Percentiles rank a stretch among this genome's conserved stretches.
Conservation (phyloP, 2,113 vertebrate species). For the Plectropomus leopardus region DNA sequence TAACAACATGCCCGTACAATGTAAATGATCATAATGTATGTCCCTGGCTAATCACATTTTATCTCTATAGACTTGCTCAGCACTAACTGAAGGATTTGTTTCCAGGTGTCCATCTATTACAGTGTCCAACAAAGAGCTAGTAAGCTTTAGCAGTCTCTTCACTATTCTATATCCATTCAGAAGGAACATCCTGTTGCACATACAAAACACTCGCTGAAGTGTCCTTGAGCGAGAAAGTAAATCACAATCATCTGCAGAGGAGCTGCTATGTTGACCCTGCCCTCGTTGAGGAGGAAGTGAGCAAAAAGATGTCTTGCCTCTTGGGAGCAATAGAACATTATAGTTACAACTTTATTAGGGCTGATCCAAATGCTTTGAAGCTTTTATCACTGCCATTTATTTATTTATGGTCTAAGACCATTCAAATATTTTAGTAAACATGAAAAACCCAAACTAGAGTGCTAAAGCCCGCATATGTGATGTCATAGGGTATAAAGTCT, state of each 20-base stretch:
- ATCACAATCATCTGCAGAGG: not conserved
- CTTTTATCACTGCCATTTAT: too few relatives aligned
- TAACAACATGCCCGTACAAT: conserved; percentile 68
- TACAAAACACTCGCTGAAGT: conserved; percentile 1
- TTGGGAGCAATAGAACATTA: not conserved
- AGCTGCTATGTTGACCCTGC: not conserved
- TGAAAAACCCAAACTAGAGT: too few relatives aligned
- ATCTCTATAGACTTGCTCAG: conserved; percentile 32
- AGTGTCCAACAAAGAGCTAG: conserved; percentile 34
- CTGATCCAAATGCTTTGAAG: too few relatives aligned
- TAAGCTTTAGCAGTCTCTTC: conserved; percentile 33
- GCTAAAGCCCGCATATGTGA: too few relatives aligned
- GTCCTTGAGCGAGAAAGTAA: conserved; percentile 8
- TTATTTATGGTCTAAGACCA: too few relatives aligned
- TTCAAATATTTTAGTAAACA: too few relatives aligned
- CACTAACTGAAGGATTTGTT: conserved; percentile 62
- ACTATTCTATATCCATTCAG: conserved; percentile 25
- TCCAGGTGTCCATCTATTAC: conserved; percentile 31
- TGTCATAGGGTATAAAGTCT: too few relatives aligned
- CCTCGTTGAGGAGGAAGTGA: not conserved
- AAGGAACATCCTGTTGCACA: conserved; percentile 5
- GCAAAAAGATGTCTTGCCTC: not conserved
- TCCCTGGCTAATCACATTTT: conserved; percentile 54
- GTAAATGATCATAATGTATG: conserved; percentile 50
- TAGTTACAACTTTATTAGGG: not conserved